Evolutionary conservation across 2,888 invertebrate species (phyloP), one percentile per base, ranked within the genome.

Genomic region (Drosophila rubida): DNA sequence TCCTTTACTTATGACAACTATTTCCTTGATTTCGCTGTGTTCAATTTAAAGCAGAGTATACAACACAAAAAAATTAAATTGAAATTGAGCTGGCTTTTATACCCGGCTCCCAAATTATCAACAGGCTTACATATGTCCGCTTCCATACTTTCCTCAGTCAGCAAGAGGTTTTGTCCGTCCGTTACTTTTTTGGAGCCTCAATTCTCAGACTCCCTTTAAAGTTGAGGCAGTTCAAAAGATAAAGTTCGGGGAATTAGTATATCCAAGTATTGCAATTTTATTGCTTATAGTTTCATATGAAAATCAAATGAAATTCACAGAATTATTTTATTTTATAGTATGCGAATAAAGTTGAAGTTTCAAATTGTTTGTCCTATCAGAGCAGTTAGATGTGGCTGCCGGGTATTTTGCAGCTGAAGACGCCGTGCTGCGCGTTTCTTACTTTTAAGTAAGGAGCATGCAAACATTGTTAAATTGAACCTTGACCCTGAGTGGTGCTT

Each of bases 401-500:
- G 7, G 14, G 35, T 6, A 13, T 2, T 1, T 37, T 14, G 2
- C 2, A 37, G 35, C 13, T 2, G 14, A 37, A 13, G 4, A 5
- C n/a, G 32, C 5, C n/a, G n/a, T 32, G 32, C 2, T 11, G 4
- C 1, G n/a, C 4, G 4, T 14, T 37, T 14, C 14, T 37, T 1
- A 37, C 35, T 7, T 49, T 32, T 22, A 37, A 14, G 7, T 32
- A 14, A 37, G 35, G 7, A 37, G 13, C 23, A 23, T 30, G 48
- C 48, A 32, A 37, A 25, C 39, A 37, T 7, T 55, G 13, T 14
- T 14, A 23, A 45, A 37, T 19, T 22, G 23, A 58, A 42, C 50
- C 58, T 58, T 59, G 51, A 59, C 42, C 51, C 42, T 32, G 25
- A 25, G 11, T 51, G 19, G 13, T 27, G 35, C 9, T 45, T 6